Conservation (phyloP, 1,140 invertebrate genomes). For the Drosophila sechellia region DNA sequence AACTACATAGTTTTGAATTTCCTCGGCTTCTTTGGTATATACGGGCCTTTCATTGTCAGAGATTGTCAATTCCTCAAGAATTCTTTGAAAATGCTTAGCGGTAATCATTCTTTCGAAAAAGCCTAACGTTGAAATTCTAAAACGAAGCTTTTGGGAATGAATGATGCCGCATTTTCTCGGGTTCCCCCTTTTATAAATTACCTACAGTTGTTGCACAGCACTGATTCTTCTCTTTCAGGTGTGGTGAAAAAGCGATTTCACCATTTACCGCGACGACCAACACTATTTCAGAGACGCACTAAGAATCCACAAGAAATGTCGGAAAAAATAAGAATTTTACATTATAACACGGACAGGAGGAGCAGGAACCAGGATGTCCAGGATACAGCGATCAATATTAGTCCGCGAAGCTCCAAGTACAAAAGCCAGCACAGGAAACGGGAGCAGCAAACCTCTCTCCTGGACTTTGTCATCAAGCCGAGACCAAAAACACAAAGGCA, state of each 20-base stretch:
- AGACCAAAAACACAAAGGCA: conserved; percentile 25
- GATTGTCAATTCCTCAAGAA: conserved; percentile 21
- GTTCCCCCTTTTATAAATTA: background rate
- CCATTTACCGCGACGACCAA: background rate
- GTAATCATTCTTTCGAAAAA: conserved; percentile 8
- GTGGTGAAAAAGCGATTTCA: background rate
- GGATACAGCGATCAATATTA: background rate
- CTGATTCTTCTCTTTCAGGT: background rate
- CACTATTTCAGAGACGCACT: conserved; percentile 6
- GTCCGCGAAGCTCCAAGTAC: conserved; percentile 62
- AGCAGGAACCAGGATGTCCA: conserved; percentile 9
- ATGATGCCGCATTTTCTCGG: background rate
- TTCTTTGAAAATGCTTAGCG: background rate
- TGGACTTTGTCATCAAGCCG: conserved; percentile 60
- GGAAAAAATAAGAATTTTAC: conserved; percentile 53
- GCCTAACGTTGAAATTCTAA: too few relatives aligned
- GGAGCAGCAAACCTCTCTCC: conserved; percentile 28
- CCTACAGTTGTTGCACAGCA: background rate
- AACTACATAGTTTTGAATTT: conserved; percentile 34
- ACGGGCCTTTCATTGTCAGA: conserved; percentile 1
- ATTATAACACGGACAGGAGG: conserved; percentile 40
- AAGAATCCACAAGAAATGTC: conserved; percentile 43
- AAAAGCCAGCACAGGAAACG: conserved; percentile 56
- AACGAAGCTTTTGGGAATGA: background rate
- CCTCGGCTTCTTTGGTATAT: conserved; percentile 15